Percentiles rank a stretch among this genome's conserved stretches.
phyloP scores from a whole-genome alignment of 2,888 invertebrate species.

The Deilephila elpenor region DNA sequence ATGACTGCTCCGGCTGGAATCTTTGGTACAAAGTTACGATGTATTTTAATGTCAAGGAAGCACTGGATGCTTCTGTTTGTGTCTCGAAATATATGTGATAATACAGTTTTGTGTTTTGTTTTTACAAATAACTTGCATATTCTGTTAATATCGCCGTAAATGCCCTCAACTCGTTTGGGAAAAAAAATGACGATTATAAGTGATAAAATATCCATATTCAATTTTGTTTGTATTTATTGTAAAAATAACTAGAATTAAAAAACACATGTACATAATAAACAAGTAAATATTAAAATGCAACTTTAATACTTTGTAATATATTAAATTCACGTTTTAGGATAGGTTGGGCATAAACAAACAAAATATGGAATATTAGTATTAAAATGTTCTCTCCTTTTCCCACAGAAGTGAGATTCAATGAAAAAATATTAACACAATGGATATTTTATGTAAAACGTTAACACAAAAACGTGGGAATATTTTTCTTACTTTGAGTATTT shows the following conservation, averaged over 20 bases:
- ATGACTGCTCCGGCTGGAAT: slow-evolving; percentile 42
- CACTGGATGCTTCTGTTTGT: background rate
- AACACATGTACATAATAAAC: too few species aligned
- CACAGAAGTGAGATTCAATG: slow-evolving; percentile 11
- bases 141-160: too few species aligned
- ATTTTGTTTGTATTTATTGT: too few species aligned
- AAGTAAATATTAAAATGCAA: too few species aligned
- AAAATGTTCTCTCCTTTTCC: background rate
- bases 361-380: background rate
- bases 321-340: background rate
- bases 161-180: too few species aligned
- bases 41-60: background rate
- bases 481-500: background rate
- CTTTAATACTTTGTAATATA: too few species aligned
- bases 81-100: too few species aligned
- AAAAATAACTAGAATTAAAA: too few species aligned
- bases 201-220: too few species aligned
- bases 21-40: slow-evolving; percentile 30
- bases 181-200: too few species aligned
- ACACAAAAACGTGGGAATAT: slow-evolving; percentile 10
- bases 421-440: background rate
- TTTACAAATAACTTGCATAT: too few species aligned
- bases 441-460: slow-evolving; percentile 3
- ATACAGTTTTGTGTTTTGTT: too few species aligned
- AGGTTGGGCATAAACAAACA: background rate